Conservation (phyloP, 2,797 vertebrate genomes). For the Sebastes nivosus region DNA sequence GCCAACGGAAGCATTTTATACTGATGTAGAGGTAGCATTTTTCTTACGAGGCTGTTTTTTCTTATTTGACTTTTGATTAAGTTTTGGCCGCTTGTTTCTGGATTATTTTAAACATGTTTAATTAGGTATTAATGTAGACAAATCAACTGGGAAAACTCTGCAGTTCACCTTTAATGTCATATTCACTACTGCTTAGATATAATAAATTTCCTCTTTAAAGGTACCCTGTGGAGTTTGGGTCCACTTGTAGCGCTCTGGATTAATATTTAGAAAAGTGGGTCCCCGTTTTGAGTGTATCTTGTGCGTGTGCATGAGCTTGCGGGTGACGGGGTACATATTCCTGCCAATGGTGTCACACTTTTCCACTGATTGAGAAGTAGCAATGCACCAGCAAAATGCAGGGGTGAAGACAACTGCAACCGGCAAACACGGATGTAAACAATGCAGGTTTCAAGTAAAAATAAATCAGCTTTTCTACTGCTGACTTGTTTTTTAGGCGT, state of each 20-base stretch:
- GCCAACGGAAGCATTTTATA: neutral
- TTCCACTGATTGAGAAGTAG: neutral
- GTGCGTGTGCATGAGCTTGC: neutral
- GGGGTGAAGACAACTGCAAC: too few relatives aligned
- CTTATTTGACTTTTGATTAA: neutral
- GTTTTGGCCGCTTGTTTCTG: neutral
- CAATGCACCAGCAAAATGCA: neutral
- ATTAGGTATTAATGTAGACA: neutral
- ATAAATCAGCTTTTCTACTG: neutral
- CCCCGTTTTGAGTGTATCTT: neutral
- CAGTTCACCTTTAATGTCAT: slow-evolving; percentile 13
- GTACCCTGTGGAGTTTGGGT: neutral
- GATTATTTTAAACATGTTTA: neutral
- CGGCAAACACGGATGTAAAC: too few relatives aligned
- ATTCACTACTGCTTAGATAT: neutral
- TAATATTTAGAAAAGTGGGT: neutral
- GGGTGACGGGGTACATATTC: neutral
- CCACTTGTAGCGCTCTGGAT: neutral
- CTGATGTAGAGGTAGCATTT: neutral
- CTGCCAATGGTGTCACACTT: neutral
- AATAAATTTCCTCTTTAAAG: neutral
- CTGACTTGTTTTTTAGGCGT: neutral
- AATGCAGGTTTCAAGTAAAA: neutral
- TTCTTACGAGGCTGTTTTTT: neutral
- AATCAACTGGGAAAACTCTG: neutral